Percentiles rank a stretch among this genome's conserved stretches.
Conservation (phyloP, 2,888 invertebrate species). For the Sceliomorpha sp. region DNA sequence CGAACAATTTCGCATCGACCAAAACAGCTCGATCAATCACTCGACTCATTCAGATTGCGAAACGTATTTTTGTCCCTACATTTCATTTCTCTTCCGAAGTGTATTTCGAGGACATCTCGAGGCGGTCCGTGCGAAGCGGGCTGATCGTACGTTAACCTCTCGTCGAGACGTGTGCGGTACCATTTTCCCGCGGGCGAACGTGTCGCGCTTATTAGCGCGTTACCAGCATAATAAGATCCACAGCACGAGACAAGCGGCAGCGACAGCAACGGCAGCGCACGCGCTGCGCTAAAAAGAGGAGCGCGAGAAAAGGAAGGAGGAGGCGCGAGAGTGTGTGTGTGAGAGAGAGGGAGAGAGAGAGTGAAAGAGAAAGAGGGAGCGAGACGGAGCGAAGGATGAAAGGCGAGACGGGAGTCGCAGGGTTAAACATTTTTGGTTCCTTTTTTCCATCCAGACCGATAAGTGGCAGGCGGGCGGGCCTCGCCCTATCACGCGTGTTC, state of each 20-base stretch:
- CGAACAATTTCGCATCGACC: too few species aligned
- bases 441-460: slow-evolving; percentile 39
- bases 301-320: slow-evolving; percentile 10
- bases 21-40: too few species aligned
- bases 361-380: slow-evolving; percentile 14
- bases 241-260: slow-evolving; percentile 26
- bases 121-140: slow-evolving; percentile 8
- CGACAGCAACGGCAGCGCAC: too few species aligned
- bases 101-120: background rate
- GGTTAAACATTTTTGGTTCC: slow-evolving; percentile 48
- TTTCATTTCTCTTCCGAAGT: background rate
- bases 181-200: slow-evolving; percentile 42
- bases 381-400: slow-evolving; percentile 28
- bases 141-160: slow-evolving; percentile 28
- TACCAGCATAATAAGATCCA: slow-evolving; percentile 45
- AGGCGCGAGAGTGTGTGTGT: slow-evolving; percentile 15
- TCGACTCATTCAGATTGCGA: too few species aligned
- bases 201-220: slow-evolving; percentile 51
- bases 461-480: slow-evolving; percentile 28
- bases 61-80: too few species aligned
- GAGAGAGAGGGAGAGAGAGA: background rate
- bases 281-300: slow-evolving; percentile 16
- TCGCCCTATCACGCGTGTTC: slow-evolving; percentile 51
- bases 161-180: slow-evolving; percentile 21
- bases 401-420: slow-evolving; percentile 23